phyloP scores from a whole-genome alignment of 2,797 vertebrate species.

The Tolypeutes matacus region DNA sequence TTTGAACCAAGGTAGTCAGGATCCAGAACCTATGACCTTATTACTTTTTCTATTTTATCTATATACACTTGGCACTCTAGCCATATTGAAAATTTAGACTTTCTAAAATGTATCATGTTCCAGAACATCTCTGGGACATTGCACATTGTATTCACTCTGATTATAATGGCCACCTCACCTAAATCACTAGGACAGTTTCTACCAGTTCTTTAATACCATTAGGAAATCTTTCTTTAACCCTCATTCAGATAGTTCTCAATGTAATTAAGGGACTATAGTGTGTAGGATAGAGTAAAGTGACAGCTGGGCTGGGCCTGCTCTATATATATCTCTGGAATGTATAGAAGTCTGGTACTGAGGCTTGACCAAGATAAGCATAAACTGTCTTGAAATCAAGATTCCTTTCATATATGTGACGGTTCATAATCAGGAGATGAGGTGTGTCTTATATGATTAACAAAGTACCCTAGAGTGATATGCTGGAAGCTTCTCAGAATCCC shows the following conservation, averaged over 20 bases:
- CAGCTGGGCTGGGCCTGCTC: not conserved
- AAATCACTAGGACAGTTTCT: not conserved
- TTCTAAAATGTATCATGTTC: not conserved
- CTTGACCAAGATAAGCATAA: not conserved
- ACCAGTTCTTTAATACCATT: not conserved
- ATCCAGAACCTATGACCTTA: not conserved
- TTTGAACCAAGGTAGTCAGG: not conserved
- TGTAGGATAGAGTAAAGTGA: not conserved
- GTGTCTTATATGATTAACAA: not conserved
- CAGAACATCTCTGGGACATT: not conserved
- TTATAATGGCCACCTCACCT: not conserved
- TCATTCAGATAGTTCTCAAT: not conserved
- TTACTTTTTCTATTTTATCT: not conserved
- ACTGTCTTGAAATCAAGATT: not conserved
- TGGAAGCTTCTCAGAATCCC: not conserved
- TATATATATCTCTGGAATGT: not conserved
- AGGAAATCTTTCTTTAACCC: not conserved
- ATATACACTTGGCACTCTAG: not conserved
- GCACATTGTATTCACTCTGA: not conserved
- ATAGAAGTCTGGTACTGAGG: not conserved
- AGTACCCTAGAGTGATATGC: not conserved
- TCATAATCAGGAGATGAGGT: not conserved
- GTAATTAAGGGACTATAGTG: not conserved
- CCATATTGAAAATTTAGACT: not conserved
- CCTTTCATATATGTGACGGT: not conserved